phyloP scores from a whole-genome alignment of 1,140 invertebrate genomes.

The Hylyphantes graminicola region DNA sequence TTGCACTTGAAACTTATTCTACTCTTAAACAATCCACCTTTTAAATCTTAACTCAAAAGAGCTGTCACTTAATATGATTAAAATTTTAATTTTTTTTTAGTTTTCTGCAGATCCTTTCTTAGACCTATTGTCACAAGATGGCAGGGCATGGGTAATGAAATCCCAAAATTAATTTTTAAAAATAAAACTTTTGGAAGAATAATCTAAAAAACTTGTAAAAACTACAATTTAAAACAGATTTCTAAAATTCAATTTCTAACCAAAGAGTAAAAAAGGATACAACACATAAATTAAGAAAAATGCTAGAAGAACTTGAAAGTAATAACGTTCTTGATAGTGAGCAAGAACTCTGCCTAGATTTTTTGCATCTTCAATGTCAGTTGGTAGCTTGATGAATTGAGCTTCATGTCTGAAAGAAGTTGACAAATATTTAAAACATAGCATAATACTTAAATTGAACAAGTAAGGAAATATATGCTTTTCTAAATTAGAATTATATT shows the following conservation, averaged over 20 bases:
- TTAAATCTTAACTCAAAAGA: no score
- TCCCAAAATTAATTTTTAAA: no score
- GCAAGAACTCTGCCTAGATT: slow-evolving; percentile 89
- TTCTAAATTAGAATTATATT: neutral
- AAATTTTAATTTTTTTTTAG: no score
- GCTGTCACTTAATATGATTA: no score
- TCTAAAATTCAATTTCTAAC: neutral
- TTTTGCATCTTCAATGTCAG: slow-evolving; percentile 96
- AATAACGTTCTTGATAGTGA: slow-evolving; percentile 95
- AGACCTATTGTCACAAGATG: no score
- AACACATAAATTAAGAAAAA: slow-evolving; percentile 96
- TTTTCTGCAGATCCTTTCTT: no score
- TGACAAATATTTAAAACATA: neutral
- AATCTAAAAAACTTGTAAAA: no score
- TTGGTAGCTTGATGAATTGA: slow-evolving; percentile 88
- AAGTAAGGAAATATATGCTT: neutral
- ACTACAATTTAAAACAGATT: no score
- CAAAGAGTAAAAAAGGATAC: slow-evolving; percentile 84
- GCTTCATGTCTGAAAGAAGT: slow-evolving; percentile 80
- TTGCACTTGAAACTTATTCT: no score
- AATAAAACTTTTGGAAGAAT: no score
- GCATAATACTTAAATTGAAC: neutral
- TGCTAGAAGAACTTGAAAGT: slow-evolving; percentile 88
- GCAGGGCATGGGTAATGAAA: no score
- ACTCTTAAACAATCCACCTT: no score